Evolutionary conservation across 2,113 vertebrate genomes (phyloP), one percentile per base, ranked within the genome.

Genomic region (Pteruthius melanotis): DNA sequence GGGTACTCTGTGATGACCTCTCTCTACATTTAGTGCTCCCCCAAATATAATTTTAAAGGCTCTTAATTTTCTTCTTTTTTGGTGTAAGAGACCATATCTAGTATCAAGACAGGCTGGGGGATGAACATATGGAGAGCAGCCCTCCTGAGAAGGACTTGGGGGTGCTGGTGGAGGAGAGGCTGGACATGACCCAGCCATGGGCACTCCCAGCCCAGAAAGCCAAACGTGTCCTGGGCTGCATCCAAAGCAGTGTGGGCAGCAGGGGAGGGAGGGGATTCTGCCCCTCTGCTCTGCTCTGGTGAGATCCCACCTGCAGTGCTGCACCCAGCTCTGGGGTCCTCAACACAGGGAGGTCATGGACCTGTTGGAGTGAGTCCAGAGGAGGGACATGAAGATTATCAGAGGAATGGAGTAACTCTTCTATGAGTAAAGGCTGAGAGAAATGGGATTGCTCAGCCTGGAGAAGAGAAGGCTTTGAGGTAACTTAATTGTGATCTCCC

Each of bases 361-460:
- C 0, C 33, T 26, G 4, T 10, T 40, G 39, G n/a, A 82, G 6
- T 0, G 0, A 53, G n/a, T 68, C 3, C 39, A 45, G 33, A 68
- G 39, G 19, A 30, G 7, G 16, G 15, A 0, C 53, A 39, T 3
- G 11, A 60, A 40, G 24, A 24, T 21, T 13, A 47, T 26, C 3
- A 24, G 13, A 47, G 30, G 2, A 14, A 47, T 18, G 30, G 37
- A 68, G 4, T 3, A 18, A 16, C 11, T 75, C 9, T 66, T 11
- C 13, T 45, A 3, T 35, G 11, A 53, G 10, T 5, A 45, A 66
- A 82, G 17, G 5, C 9, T 17, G 23, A 59, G 44, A 57, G 3
- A 65, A 57, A 3, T 33, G 7, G 8, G 6, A 39, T 53, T 40
- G 9, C 35, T n/a, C 21, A 60, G 26, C 16, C 9, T 30, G 24